Evolutionary conservation across 1,140 invertebrate genomes (phyloP), one percentile per base, ranked within the genome.

Genomic region (Meloidogyne exigua): DNA sequence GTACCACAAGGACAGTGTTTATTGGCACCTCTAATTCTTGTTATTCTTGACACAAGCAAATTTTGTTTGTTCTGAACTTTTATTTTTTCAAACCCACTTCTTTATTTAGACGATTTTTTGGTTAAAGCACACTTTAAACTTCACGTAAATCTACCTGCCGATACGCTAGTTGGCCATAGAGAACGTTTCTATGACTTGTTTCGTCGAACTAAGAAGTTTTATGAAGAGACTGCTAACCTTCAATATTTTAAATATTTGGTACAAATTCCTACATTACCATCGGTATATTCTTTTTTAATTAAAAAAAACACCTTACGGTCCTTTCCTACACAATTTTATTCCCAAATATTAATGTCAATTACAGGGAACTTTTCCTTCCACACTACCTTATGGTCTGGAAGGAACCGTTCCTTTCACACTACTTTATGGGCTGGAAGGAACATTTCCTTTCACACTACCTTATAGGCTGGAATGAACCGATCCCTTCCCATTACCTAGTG

Each of bases 181-280:
- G 92, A 95, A 82, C 90, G 96, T 81, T 98, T 95, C 88, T 88
- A 92, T 26, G 92, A 93, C 84, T 93, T 96, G 85, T 99, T 98
- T 88, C 91, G 92, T 80, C 91, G 92, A 88, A 89, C 98, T 39
- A 94, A 95, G 88, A 91, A 92, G 80, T 98, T 99, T 89, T 99
- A 98, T 88, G 91, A 93, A 82, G 94, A 92, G 81, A 93, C 95
- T 9, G 92, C 92, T 84, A 95, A 92, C 84, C 90, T 99, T 82
- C 96, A 99, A 88, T 99, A 98, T 90, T 99, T 98, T 88, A 94
- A 95, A 88, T 93, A 95, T 88, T 90, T 99, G 62, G 94, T 99
- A 76, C 93, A 93, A 74, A 92, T 99, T 82, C 95, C 96, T 13
- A 90, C 92, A 23, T 89, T 99, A 83, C 95, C 95, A 15, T 93